Evolutionary conservation across 2,797 vertebrate species (phyloP), one percentile per base, ranked within the genome.

Genomic region (Premnoplex brunnescens): DNA sequence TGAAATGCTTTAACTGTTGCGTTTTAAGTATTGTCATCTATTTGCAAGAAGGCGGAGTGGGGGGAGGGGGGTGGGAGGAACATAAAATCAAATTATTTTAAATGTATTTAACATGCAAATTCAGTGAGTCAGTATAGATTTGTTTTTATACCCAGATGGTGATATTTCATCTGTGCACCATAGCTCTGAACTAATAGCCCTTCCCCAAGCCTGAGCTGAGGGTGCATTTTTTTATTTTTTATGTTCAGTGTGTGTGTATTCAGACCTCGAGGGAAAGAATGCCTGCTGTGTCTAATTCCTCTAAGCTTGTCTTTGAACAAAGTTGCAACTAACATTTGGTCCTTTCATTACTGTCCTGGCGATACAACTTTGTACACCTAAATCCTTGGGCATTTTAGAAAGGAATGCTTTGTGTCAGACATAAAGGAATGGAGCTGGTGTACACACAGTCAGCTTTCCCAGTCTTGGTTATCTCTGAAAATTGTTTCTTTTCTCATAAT

Each of bases 261-360:
- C 80, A 91, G 89, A 76, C 83, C 83, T 90, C 36, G 77, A 84
- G 74, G 88, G 63, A 64, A 89, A 82, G 91, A 95, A 95, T 87
- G 80, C 88, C 78, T 84, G 72, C 92, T 95, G 84, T 95, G 88
- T 95, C 69, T 83, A 62, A 91, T 93, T 88, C 93, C 85, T 95
- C 71, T 26, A 41, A n/a, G 81, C 73, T 89, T 85, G 78, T 62
- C 72, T 95, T 89, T 89, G 88, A 95, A 88, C 81, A 81, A 81
- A 95, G 88, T 95, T 95, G 92, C 77, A 56, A 0, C 81, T 71
- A 77, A 87, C 84, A 73, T 85, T 95, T 64, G 68, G 46, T 87
- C 89, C 80, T 96, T 96, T 96, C 80, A 77, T 85, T 94, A 44
- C 83, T 59, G 28, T 71, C 86, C 82, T 80, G 64, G 67, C 13